These are phyloP conservation scores for Helicoverpa zea DNA, from an alignment of 1,140 invertebrate genomes.

Conservation along the genomic window DNA sequence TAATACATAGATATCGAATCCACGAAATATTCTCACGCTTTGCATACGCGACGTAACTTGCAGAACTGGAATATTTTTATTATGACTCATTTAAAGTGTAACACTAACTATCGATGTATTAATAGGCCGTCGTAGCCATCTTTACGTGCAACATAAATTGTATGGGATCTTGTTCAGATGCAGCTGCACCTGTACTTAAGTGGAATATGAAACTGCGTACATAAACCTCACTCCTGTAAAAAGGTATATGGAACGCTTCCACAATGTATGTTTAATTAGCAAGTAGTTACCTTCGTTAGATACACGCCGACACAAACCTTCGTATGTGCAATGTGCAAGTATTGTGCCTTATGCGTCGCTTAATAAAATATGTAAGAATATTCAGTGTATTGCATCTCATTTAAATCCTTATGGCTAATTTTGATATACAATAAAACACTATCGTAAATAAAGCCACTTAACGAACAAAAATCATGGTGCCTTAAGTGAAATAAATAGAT, in stretches of 20 bases:
- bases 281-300: background rate
- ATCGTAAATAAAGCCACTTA: too few species aligned
- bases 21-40: conserved; percentile 58
- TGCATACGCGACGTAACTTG: conserved; percentile 51
- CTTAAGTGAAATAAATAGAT: too few species aligned
- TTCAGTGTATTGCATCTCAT: too few species aligned
- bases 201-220: conserved; percentile 37
- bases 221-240: conserved; percentile 23
- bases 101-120: conserved; percentile 43
- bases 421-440: too few species aligned
- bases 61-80: conserved; percentile 54
- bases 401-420: too few species aligned
- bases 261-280: conserved; percentile 30
- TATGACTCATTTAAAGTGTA: conserved; percentile 55
- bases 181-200: conserved; percentile 32
- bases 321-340: background rate
- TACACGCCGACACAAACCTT: background rate
- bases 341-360: too few species aligned
- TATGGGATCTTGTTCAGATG: conserved; percentile 20
- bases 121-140: conserved; percentile 25
- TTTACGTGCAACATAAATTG: conserved; percentile 28
- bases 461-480: too few species aligned
- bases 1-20: conserved; percentile 48
- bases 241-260: background rate
- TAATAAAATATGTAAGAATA: too few species aligned